Percentiles rank a stretch among this genome's conserved stretches.
Conservation (phyloP, 1,140 invertebrate species). For the Drosophila oshimai region DNA sequence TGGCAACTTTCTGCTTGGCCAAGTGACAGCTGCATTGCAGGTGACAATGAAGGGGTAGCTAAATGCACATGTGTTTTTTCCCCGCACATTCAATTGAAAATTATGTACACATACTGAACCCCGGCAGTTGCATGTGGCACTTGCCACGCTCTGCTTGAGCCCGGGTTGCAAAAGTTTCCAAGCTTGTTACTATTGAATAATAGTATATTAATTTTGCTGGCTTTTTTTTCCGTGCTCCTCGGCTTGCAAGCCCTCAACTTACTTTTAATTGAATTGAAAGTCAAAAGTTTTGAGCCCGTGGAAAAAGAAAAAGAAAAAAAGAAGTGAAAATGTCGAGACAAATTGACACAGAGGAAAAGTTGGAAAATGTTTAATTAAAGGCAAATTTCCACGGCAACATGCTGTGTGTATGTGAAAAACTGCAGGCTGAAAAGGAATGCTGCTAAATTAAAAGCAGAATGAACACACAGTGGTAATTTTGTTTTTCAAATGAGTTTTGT, state of each 20-base stretch:
- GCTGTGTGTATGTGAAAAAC: background rate
- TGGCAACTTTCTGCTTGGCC: conserved; percentile 39
- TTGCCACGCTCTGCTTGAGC: conserved; percentile 40
- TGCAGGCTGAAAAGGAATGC: conserved; percentile 1
- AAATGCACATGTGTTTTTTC: conserved; percentile 14
- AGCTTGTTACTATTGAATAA: conserved; percentile 50
- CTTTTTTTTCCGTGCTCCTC: conserved; percentile 8
- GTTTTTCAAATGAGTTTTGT: conserved; percentile 46
- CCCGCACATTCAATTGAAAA: conserved; percentile 22
- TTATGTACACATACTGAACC: conserved; percentile 12
- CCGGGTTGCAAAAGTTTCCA: conserved; percentile 29
- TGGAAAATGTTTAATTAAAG: conserved; percentile 44
- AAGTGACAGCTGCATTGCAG: conserved; percentile 39
- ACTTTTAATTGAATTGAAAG: conserved; percentile 49
- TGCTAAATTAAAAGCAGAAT: conserved; percentile 12
- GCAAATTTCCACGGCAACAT: conserved; percentile 22
- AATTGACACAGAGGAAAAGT: conserved; percentile 41
- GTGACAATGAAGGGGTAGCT: conserved; percentile 38
- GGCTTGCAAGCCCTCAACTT: conserved; percentile 19
- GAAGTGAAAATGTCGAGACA: conserved; percentile 41
- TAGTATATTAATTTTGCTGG: conserved; percentile 43
- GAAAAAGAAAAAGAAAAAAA: background rate
- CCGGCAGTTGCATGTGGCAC: conserved; percentile 14
- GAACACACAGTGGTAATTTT: conserved; percentile 15
- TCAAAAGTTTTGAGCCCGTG: conserved; percentile 35